A percentile compares a stretch with the other conserved stretches of the same genome.
Conservation (phyloP, 2,113 vertebrate genomes). For the Aepyceros melampus region DNA sequence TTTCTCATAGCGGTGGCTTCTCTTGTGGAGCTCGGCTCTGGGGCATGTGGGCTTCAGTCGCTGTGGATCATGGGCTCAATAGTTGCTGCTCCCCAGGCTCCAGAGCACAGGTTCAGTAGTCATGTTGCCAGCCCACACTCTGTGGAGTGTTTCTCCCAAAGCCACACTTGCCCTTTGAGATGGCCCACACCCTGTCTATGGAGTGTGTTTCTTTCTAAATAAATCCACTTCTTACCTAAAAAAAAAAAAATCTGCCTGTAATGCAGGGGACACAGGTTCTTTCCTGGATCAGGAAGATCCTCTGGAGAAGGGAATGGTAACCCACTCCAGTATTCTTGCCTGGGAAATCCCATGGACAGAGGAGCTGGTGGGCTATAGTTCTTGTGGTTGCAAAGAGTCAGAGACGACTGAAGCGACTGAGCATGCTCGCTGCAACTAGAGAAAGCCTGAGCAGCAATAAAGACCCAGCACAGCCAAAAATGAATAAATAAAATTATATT, state of each 20-base stretch:
- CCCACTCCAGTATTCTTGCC: neutral
- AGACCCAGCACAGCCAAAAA: neutral
- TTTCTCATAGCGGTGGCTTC: neutral
- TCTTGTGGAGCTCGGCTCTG: neutral
- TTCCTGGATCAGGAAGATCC: neutral
- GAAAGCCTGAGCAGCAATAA: neutral
- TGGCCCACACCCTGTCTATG: neutral
- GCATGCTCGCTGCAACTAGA: neutral
- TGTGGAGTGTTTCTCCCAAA: neutral
- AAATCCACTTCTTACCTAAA: neutral
- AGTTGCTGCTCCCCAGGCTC: neutral
- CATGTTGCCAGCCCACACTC: neutral
- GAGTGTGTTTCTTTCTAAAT: neutral
- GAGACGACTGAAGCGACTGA: neutral
- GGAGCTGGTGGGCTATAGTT: neutral
- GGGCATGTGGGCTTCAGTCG: neutral
- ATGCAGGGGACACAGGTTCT: neutral
- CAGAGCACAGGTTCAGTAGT: neutral
- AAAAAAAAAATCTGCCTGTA: neutral
- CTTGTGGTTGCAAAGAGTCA: neutral
- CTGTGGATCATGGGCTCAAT: neutral
- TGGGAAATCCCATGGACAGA: neutral
- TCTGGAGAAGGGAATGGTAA: neutral
- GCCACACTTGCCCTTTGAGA: neutral
- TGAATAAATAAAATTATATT: neutral